A percentile compares a stretch with the other conserved stretches of the same genome.
These are phyloP conservation scores for Riparia riparia DNA, from an alignment of 2,113 vertebrate genomes.

Conservation along the genomic window DNA sequence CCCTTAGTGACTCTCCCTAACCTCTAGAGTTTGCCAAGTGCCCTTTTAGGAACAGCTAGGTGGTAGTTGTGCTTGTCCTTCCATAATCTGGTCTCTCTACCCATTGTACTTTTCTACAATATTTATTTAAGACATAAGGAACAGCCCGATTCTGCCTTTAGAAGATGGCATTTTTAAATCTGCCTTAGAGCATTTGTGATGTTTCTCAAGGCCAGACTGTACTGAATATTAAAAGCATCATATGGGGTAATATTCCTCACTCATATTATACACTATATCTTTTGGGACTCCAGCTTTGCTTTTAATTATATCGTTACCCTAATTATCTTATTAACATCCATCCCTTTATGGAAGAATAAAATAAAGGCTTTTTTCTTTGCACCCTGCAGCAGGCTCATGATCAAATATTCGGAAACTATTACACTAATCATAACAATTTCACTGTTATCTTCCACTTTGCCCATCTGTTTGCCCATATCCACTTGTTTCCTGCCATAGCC, in stretches of 20 bases:
- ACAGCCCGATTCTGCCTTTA: background rate
- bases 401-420: background rate
- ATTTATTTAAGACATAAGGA: background rate
- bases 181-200: background rate
- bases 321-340: conserved; percentile 40
- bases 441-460: background rate
- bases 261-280: background rate
- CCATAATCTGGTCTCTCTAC: background rate
- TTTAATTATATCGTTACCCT: conserved; percentile 46
- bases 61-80: background rate
- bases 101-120: background rate
- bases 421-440: conserved; percentile 38
- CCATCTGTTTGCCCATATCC: background rate
- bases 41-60: background rate
- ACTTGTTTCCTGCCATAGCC: background rate
- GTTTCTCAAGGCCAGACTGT: background rate
- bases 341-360: background rate
- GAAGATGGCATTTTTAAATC: background rate
- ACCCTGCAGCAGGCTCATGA: background rate
- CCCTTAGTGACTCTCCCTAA: background rate
- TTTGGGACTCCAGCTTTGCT: background rate
- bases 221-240: background rate
- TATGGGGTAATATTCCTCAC: background rate
- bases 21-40: background rate
- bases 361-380: background rate